These are phyloP conservation scores for Meteorus sp. DNA, from an alignment of 1,140 invertebrate species.

Conservation along the genomic window DNA sequence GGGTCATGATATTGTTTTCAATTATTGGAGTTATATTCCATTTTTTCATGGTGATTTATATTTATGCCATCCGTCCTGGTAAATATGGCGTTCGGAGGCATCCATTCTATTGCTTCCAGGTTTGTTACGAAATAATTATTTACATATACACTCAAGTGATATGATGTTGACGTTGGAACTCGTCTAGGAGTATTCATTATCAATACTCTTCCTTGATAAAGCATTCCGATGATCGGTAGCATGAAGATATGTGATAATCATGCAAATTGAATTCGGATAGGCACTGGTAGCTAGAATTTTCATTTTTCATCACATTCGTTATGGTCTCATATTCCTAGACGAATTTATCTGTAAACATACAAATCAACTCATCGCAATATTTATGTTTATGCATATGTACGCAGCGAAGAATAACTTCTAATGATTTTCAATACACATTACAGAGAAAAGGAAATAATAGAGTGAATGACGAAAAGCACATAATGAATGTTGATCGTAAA, in stretches of 20 bases:
- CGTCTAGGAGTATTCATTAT: slow-evolving; percentile 1
- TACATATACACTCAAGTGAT: background rate
- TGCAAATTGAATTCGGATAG: no score
- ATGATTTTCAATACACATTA: slow-evolving; percentile 4
- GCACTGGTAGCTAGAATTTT: background rate
- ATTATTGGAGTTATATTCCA: slow-evolving; percentile 35
- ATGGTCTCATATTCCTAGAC: no score
- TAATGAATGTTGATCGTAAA: slow-evolving; percentile 34
- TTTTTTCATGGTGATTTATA: slow-evolving; percentile 50
- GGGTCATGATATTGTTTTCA: slow-evolving; percentile 41
- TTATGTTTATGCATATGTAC: no score
- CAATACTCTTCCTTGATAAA: background rate
- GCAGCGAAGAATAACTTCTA: background rate
- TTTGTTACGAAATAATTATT: slow-evolving; percentile 30
- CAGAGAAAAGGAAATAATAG: slow-evolving; percentile 42
- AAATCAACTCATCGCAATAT: no score
- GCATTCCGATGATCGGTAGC: background rate
- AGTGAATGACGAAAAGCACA: slow-evolving; percentile 37
- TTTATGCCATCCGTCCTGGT: slow-evolving; percentile 61
- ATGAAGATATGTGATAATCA: no score
- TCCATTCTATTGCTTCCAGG: slow-evolving; percentile 61
- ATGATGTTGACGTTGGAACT: no score
- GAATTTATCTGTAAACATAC: no score
- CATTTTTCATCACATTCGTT: background rate
- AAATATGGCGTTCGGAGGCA: slow-evolving; percentile 59